Percentiles rank a stretch among this genome's conserved stretches.
phyloP scores from a whole-genome alignment of 2,797 vertebrate species.

The Chaetodon trifasciatus region DNA sequence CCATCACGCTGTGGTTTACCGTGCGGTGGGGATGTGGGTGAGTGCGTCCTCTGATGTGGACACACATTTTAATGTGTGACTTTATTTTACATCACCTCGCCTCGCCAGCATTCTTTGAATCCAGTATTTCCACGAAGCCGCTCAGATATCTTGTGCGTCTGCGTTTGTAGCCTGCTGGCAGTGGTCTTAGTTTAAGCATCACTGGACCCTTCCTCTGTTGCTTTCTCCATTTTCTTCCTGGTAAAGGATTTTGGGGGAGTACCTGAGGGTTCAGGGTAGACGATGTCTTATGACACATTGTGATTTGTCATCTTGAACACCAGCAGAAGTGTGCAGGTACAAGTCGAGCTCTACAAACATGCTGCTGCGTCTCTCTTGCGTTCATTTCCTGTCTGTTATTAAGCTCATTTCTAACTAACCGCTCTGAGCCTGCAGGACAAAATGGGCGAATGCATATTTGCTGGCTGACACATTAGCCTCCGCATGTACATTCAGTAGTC shows the following conservation, averaged over 20 bases:
- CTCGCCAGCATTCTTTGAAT: background rate
- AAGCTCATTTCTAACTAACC: conserved; percentile 14
- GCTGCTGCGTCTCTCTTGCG: background rate
- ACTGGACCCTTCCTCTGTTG: too few species aligned
- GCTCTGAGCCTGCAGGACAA: conserved; percentile 30
- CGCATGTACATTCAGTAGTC: conserved; percentile 35
- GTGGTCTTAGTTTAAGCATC: too few species aligned
- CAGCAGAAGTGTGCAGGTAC: background rate
- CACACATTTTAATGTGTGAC: background rate
- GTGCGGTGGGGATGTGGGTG: background rate
- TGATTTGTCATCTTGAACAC: conserved; percentile 21
- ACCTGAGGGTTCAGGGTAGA: background rate
- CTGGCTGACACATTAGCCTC: conserved; percentile 55
- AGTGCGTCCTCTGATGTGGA: background rate
- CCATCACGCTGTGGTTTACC: background rate
- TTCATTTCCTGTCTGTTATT: conserved; percentile 12
- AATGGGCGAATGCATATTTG: conserved; percentile 32
- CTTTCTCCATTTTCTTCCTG: too few species aligned
- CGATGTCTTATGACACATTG: too few species aligned
- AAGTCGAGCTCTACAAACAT: conserved; percentile 14
- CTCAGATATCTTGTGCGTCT: too few species aligned
- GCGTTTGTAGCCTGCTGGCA: too few species aligned
- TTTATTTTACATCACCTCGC: background rate
- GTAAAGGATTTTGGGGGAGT: background rate
- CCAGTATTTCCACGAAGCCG: background rate